phyloP scores from a whole-genome alignment of 2,797 vertebrate species.

The Sciurus carolinensis region DNA sequence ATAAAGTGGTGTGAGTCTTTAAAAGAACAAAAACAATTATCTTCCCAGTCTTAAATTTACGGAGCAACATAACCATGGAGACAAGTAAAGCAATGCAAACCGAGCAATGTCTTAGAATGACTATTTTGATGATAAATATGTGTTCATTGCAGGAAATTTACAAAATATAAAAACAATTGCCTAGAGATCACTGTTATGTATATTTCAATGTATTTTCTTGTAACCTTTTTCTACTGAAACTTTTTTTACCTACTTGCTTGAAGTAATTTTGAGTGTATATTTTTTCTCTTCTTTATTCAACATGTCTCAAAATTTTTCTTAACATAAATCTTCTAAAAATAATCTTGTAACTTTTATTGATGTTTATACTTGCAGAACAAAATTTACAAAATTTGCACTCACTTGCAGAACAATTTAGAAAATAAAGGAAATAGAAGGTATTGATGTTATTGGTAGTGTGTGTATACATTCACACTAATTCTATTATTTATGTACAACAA shows the following conservation, averaged over 20 bases:
- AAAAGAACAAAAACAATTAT: slow-evolving; percentile 1
- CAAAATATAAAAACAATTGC: slow-evolving; percentile 49
- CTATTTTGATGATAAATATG: neutral
- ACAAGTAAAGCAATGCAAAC: slow-evolving; percentile 4
- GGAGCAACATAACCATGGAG: neutral
- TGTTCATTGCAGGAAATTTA: neutral
- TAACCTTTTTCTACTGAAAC: neutral
- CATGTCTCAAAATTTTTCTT: slow-evolving; percentile 1
- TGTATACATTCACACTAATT: neutral
- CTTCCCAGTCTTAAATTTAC: neutral
- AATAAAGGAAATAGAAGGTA: slow-evolving; percentile 18
- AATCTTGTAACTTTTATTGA: neutral
- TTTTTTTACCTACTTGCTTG: neutral
- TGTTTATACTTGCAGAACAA: neutral
- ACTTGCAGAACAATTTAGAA: neutral
- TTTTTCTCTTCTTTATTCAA: neutral
- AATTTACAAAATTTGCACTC: slow-evolving; percentile 1
- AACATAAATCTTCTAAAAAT: slow-evolving; percentile 43
- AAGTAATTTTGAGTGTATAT: neutral
- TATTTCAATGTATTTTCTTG: slow-evolving; percentile 39
- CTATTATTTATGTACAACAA: neutral
- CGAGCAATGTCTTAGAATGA: slow-evolving; percentile 16
- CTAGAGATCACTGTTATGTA: neutral
- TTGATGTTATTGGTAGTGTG: neutral
- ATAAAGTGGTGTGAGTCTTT: neutral